Evolutionary conservation across 2,888 invertebrate species (phyloP), one percentile per base, ranked within the genome.

Genomic region (Tyria jacobaeae): DNA sequence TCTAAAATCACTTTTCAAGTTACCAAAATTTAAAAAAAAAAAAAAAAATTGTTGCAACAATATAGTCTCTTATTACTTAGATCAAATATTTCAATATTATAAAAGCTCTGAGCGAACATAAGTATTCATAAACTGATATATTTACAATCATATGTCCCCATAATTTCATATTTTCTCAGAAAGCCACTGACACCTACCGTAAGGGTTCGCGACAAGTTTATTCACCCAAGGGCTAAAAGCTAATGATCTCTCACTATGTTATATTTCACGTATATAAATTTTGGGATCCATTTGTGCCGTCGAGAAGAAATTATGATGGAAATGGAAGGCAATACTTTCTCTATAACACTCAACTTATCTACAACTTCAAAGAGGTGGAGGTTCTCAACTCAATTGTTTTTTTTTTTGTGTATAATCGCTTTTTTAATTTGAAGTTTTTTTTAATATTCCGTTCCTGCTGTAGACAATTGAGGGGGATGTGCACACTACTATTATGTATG

Each of bases 181-280:
- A 66, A 64, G 68, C 44, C 62, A 65, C 14, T 63, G 63, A 70
- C 67, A 65, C 51, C 53, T 17, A 52, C 58, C 62, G 27, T 39
- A 48, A 62, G 52, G 68, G 62, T 59, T 69, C 12, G 21, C 48
- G 52, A 24, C 51, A 63, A 68, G 74, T 75, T 75, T 76, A 71
- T 77, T 61, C 62, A 71, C 69, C 75, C 39, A 14, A 56, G 75
- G 65, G 66, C 57, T 60, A 66, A 66, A 57, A 48, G 53, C 62
- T 62, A 3, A 58, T 52, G 55, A 56, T 52, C 14, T 35, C 35
- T 52, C 57, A 24, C 57, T 25, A 17, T 14, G 37, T 53, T 66
- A 54, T 34, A 34, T 55, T 47, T 44, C 10, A 49, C 48, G 54
- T 9, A 57, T 51, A 62, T 62, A 44, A 52, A 57, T 53, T n/a